These are phyloP conservation scores for Goniozus legneri DNA, from an alignment of 1,140 invertebrate species.

Conservation along the genomic window DNA sequence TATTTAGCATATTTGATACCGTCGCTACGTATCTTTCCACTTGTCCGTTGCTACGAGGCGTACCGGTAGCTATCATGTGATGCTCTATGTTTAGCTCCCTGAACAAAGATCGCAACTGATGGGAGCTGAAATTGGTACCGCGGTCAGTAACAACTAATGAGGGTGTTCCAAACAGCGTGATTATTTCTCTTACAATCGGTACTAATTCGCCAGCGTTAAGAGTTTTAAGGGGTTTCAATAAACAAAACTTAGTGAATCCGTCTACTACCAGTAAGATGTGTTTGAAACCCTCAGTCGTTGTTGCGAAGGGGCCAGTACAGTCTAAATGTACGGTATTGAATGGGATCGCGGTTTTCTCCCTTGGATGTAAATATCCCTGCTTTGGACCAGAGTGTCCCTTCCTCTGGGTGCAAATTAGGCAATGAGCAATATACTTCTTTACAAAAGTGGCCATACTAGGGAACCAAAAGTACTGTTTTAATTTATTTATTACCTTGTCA, in stretches of 20 bases:
- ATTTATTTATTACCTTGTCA: neutral
- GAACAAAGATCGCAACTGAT: neutral
- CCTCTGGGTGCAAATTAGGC: neutral
- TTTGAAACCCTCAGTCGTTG: neutral
- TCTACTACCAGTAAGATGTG: neutral
- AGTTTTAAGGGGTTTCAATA: neutral
- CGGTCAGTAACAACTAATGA: neutral
- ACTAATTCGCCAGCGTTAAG: neutral
- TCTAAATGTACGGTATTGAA: neutral
- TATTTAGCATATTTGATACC: neutral
- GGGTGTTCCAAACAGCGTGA: neutral
- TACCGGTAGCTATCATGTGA: neutral
- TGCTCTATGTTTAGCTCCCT: neutral
- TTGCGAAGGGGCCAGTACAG: neutral
- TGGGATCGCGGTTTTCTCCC: neutral
- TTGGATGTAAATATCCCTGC: neutral
- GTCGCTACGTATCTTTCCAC: neutral
- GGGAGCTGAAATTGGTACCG: neutral
- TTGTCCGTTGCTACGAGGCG: neutral
- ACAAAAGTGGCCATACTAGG: neutral
- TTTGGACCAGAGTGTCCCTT: neutral
- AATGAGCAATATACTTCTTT: neutral
- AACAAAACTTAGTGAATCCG: neutral
- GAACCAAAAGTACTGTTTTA: neutral
- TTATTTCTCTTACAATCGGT: neutral